Conservation (phyloP, 1,140 invertebrate genomes). For the Cephus cinctus region DNA sequence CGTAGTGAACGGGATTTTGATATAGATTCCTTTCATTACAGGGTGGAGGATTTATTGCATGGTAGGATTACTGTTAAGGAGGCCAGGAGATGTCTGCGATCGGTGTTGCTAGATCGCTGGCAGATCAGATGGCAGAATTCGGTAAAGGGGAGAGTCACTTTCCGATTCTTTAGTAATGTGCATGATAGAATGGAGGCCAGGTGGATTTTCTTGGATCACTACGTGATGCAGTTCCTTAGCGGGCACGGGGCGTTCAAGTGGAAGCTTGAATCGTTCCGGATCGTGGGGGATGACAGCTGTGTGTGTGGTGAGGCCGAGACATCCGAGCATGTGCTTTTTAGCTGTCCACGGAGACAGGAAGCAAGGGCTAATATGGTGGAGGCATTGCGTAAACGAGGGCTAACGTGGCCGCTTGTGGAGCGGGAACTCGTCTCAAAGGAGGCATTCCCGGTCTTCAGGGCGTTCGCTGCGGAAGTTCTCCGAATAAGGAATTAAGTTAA, state of each 20-base stretch:
- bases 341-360: too few relatives aligned
- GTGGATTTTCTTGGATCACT: constrained; percentile 7
- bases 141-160: constrained; percentile 3
- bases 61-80: constrained; percentile 1
- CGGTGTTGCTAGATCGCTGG: neutral
- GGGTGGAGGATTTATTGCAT: neutral
- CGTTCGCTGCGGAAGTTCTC: too few relatives aligned
- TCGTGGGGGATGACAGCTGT: too few relatives aligned
- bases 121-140: neutral
- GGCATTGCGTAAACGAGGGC: too few relatives aligned
- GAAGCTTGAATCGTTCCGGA: too few relatives aligned
- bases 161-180: constrained; percentile 1
- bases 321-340: too few relatives aligned
- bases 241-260: constrained; percentile 11
- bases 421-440: too few relatives aligned
- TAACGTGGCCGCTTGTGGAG: too few relatives aligned
- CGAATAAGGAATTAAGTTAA: too few relatives aligned
- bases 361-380: too few relatives aligned
- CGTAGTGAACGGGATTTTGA: neutral
- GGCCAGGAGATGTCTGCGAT: neutral
- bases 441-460: too few relatives aligned
- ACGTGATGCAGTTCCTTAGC: constrained; percentile 8
- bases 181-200: neutral
- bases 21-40: neutral
- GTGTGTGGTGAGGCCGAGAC: too few relatives aligned